Percentiles rank a stretch among this genome's conserved stretches.
These are phyloP conservation scores for Pluvianellus socialis DNA, from an alignment of 2,113 vertebrate genomes.

Conservation along the genomic window DNA sequence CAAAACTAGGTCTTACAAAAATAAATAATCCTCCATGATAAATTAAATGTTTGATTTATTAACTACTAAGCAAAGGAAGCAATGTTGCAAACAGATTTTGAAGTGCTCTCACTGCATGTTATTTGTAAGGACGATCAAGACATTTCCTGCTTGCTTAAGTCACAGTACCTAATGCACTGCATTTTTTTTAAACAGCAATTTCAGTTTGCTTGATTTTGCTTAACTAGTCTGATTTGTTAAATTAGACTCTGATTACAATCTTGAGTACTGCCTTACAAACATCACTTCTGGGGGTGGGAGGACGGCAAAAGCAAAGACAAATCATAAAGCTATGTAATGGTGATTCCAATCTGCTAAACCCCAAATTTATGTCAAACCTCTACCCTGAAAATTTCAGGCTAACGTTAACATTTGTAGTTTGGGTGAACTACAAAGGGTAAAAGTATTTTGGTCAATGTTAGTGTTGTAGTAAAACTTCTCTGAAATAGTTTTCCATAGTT, in stretches of 20 bases:
- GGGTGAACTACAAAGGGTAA: not conserved
- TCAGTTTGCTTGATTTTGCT: conserved; percentile 49
- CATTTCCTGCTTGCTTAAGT: not conserved
- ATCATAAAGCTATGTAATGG: not conserved
- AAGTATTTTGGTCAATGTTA: not conserved
- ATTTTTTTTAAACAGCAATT: not conserved
- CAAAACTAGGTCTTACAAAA: not conserved
- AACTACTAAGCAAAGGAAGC: not conserved
- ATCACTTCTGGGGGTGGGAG: not conserved
- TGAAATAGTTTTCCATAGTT: not conserved
- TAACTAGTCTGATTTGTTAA: not conserved
- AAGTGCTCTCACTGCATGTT: not conserved
- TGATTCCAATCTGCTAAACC: not conserved
- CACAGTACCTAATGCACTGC: not conserved
- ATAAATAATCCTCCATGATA: not conserved
- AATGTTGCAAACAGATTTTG: not conserved
- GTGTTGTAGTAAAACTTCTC: not conserved
- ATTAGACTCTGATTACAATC: not conserved
- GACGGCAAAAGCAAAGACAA: not conserved
- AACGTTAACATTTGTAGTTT: not conserved
- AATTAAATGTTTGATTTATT: not conserved
- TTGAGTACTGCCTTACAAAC: not conserved
- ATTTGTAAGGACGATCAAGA: not conserved
- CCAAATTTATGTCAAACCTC: not conserved
- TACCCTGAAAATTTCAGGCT: not conserved